Evolutionary conservation across 2,797 vertebrate species (phyloP).

Genomic region (Esox lucius): DNA sequence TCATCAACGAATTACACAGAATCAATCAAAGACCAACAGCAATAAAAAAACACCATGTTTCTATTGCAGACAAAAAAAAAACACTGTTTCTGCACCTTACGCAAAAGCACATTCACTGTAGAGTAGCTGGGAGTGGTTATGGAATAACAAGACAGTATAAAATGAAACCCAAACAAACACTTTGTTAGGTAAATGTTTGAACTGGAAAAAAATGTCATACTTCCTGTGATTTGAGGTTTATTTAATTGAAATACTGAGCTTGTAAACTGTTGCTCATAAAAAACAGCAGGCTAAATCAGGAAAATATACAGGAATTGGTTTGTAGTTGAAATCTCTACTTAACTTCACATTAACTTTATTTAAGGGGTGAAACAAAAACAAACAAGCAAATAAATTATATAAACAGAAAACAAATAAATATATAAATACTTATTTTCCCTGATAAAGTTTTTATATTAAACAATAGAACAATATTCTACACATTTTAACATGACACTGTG

Average conservation of each 20-base stretch:
- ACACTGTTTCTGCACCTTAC: background rate
- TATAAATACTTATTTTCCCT: slow-evolving; percentile 54
- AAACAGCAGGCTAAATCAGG: background rate
- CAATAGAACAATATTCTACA: background rate
- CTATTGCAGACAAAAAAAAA: background rate
- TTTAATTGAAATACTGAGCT: background rate
- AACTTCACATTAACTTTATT: background rate
- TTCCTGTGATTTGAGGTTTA: background rate
- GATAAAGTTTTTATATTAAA: slow-evolving; percentile 36
- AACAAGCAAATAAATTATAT: slow-evolving; percentile 25
- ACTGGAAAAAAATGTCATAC: background rate
- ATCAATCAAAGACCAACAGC: background rate
- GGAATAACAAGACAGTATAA: background rate
- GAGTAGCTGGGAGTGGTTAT: background rate
- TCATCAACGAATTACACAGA: background rate
- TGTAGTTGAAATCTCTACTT: background rate
- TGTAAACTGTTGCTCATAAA: background rate
- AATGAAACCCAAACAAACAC: background rate
- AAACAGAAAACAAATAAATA: slow-evolving; percentile 59
- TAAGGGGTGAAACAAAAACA: slow-evolving; percentile 3
- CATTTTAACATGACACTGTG: too few relatives aligned
- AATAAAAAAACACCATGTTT: background rate
- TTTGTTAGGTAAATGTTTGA: background rate
- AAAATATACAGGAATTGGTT: background rate
- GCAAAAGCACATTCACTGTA: background rate